Base-by-base conservation (phyloP, 2,888 invertebrate species). In the Latrodectus elegans region DNA sequence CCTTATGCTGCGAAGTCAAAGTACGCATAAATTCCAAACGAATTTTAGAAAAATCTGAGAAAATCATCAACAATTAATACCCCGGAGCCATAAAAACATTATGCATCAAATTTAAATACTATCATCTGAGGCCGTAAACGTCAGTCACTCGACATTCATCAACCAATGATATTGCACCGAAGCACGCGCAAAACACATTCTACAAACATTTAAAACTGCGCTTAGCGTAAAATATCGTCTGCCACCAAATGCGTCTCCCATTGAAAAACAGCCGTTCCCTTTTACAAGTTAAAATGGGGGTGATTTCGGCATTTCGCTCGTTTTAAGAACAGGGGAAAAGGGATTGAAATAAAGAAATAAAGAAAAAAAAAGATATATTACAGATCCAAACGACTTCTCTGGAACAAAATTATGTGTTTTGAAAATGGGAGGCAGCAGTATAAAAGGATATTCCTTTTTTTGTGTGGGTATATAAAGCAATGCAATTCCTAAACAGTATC, bases 181-280 rank as follows among this genome's bases (percentile, higher is more conserved):
- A 22, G 17, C 77, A 77, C 77, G 77, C 77, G 17, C 53, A 17
- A 53, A 14, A 9, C 17, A 53, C 68, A 68, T 77, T 68, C 49
- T 51, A n/a, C 38, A 65, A 52, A 53, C 65, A 65, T 73, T 77
- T 77, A 52, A 77, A 77, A 77, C 52, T 51, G 77, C 67, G 65
- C 68, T 53, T 52, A 68, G 14, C 26, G 51, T 49, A 65, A 68
- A 68, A 52, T 68, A 77, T 77, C 60, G 12, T 60, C 60, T 60
- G 60, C 60, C 14, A 38, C 38, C 60, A 8, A 60, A 60, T 60
- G 60, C n/a, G 10, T 60, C 60, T n/a, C 60, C 60, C 60, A 60
- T 11, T 15, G n/a, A 60, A 15, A 60, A 8, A 60, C 60, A n/a
- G 14, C n/a, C 60, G 14, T 12, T n/a, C n/a, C 60, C n/a, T 15